Percentiles rank a stretch among this genome's conserved stretches.
Evolutionary conservation across 2,888 invertebrate species (phyloP).

Genomic region (Cerastis leucographa): DNA sequence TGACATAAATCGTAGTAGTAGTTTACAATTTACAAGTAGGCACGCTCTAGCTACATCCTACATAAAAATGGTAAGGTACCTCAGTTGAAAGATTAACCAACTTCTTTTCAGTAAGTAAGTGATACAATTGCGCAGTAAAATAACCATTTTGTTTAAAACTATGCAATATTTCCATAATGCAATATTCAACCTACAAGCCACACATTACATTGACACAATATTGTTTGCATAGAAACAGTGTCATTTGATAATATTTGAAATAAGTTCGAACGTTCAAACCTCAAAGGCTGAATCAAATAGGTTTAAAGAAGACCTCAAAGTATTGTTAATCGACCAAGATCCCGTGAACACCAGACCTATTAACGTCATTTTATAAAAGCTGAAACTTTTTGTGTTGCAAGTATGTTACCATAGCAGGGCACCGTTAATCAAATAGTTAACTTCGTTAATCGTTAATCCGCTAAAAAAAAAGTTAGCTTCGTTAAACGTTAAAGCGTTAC

Average conservation of each 20-base stretch:
- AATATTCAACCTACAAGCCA: constrained; percentile 42
- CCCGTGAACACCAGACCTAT: neutral
- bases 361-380: neutral
- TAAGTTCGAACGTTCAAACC: constrained; percentile 39
- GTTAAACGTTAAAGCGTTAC: too few relatives aligned
- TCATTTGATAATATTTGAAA: constrained; percentile 62
- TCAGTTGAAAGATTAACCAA: constrained; percentile 74
- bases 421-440: too few relatives aligned
- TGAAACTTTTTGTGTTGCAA: neutral
- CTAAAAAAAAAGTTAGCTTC: too few relatives aligned
- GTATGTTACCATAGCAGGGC: too few relatives aligned
- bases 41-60: neutral
- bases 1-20: neutral
- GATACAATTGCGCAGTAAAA: constrained; percentile 84
- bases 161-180: constrained; percentile 83
- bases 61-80: constrained; percentile 68
- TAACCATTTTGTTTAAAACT: constrained; percentile 86
- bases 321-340: neutral
- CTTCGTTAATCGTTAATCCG: too few relatives aligned
- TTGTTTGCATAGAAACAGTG: constrained; percentile 72
- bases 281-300: constrained; percentile 8
- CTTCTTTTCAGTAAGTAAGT: constrained; percentile 83
- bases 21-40: neutral
- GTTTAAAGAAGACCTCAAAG: constrained; percentile 1
- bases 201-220: constrained; percentile 52